Percentiles rank a stretch among this genome's conserved stretches.
phyloP scores from a whole-genome alignment of 2,888 invertebrate genomes.

The Cremastobaeus sp. region DNA sequence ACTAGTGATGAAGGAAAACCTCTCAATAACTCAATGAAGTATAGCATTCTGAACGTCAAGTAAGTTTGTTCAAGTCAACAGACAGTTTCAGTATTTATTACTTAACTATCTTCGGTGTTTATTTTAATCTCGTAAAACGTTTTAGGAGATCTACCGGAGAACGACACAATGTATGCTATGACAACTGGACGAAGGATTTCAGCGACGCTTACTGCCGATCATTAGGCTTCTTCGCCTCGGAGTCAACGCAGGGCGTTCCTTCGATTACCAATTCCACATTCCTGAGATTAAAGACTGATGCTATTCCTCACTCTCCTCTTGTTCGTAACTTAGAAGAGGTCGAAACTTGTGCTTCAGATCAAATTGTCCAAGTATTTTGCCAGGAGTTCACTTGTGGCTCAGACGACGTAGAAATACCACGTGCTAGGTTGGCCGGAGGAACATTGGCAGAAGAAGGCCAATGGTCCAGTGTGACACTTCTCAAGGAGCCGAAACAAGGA shows the following conservation, averaged over 20 bases:
- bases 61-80: constrained; percentile 32
- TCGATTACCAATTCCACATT: constrained; percentile 78
- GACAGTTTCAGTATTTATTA: not conserved
- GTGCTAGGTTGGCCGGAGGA: constrained; percentile 80
- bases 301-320: constrained; percentile 70
- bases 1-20: constrained; percentile 57
- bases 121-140: not conserved
- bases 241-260: constrained; percentile 77
- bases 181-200: constrained; percentile 80
- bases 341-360: constrained; percentile 77
- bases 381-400: constrained; percentile 79
- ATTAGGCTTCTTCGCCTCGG: constrained; percentile 80
- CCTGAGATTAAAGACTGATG: constrained; percentile 72
- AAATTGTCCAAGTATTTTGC: constrained; percentile 80
- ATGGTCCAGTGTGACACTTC: constrained; percentile 81
- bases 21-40: constrained; percentile 44
- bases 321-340: constrained; percentile 78
- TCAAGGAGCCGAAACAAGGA: constrained; percentile 75
- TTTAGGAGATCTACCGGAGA: constrained; percentile 69
- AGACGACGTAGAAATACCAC: constrained; percentile 71
- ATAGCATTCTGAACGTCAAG: constrained; percentile 67
- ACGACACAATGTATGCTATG: constrained; percentile 80
- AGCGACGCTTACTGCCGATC: constrained; percentile 80
- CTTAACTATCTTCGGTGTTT: too few relatives aligned
- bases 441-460: constrained; percentile 79